Evolutionary conservation across 2,888 invertebrate genomes (phyloP).

Genomic region (Xanthia togata): DNA sequence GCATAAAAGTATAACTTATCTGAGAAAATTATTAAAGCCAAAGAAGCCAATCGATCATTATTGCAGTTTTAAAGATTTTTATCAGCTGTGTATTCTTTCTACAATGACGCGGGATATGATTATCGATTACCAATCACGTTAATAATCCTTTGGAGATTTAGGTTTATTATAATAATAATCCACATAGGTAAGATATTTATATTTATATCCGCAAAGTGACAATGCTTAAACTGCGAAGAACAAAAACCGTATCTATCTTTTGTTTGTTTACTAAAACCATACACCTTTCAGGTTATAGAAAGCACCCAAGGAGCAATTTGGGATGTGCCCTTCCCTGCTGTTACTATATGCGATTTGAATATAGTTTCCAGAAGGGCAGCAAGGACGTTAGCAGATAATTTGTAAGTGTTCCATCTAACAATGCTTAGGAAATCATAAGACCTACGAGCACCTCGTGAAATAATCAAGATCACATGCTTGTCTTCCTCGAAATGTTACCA

Average conservation of each 20-base stretch:
- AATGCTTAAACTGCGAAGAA: background rate
- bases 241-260: background rate
- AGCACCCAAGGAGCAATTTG: slow-evolving; percentile 92
- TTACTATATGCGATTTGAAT: slow-evolving; percentile 92
- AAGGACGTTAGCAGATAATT: slow-evolving; percentile 79
- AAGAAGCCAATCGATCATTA: slow-evolving; percentile 38
- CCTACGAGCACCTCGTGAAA: background rate
- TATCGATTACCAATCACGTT: slow-evolving; percentile 24
- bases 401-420: slow-evolving; percentile 84
- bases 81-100: slow-evolving; percentile 25
- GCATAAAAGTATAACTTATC: background rate
- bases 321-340: slow-evolving; percentile 92
- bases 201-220: background rate
- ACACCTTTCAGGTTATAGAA: slow-evolving; percentile 85
- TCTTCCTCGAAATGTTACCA: background rate
- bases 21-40: background rate
- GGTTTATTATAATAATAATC: slow-evolving; percentile 2
- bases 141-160: slow-evolving; percentile 17
- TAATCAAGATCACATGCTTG: background rate
- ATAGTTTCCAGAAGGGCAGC: slow-evolving; percentile 89
- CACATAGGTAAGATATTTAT: background rate
- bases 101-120: slow-evolving; percentile 29
- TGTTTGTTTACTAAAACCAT: background rate
- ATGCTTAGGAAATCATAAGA: background rate
- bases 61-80: slow-evolving; percentile 29